Base-by-base conservation (phyloP, 2,888 invertebrate genomes). In the Drosophila phalerata region DNA sequence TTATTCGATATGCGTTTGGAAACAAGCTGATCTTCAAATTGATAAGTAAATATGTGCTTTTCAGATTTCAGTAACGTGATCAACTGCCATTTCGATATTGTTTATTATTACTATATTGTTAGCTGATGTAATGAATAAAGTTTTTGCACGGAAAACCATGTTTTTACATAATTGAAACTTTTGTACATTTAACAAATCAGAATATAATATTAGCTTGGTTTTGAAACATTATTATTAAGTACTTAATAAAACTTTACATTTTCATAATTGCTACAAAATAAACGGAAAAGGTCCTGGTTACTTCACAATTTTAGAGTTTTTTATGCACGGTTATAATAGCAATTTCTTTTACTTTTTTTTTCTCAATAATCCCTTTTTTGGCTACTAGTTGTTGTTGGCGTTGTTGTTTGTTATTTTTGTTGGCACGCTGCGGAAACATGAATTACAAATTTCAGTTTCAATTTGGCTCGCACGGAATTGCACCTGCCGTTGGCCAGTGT, bases 381-480 rank as follows among this genome's bases (percentile, higher is more conserved):
- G 37, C n/a, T 42, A 34, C 30, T 37, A 25, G 22, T 62, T 57
- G 43, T 32, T 65, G 55, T 55, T 70, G 51, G 32, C 57, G 66
- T 47, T 25, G 15, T 15, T 43, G 25, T 22, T 15, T 25, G 40
- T 25, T 68, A 40, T 42, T 68, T 65, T 69, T 61, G 52, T 19
- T 62, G 64, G 68, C 55, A 58, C 72, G 68, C 53, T 66, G 68
- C 71, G 79, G 77, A 79, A 87, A 88, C 85, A 88, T 83, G 84
- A 81, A 79, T 77, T 81, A 84, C 85, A 77, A 81, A 81, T 74
- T 79, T 73, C 67, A 72, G 65, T 71, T 73, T 37, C 65, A 79
- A 85, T 81, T 84, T 73, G 71, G 66, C 69, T 75, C 48, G 69
- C 55, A 38, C 51, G 72, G 58, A 72, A 56, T 74, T 87, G 82